Base-by-base conservation (phyloP, 2,797 vertebrate genomes). In the Anisognathus igniventris region DNA sequence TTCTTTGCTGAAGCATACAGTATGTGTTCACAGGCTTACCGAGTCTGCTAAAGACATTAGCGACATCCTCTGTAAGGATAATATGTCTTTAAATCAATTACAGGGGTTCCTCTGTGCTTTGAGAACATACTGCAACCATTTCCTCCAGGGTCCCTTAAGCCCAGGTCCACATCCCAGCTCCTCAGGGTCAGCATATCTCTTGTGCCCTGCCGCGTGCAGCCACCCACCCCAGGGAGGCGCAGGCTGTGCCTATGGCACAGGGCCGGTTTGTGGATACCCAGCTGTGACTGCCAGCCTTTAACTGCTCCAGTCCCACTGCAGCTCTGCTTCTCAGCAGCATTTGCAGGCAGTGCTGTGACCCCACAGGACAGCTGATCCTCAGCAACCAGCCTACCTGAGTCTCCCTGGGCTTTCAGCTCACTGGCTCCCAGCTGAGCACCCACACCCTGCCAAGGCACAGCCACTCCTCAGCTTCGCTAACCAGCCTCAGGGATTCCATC, bases 21-120 rank as follows among this genome's bases (percentile, higher is more conserved):
- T 81, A 45, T 15, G 77, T 10, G 42, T 86, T 90, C 87, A 80
- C 42, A 89, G 71, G 47, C 79, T 87, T 74, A 78, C 30, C 0
- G 3, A 0, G 48, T 62, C 96, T 96, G 96, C 88, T 94, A 90
- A 95, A 96, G 92, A 76, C 84, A 95, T 96, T 68, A 96, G 56
- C 18, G 0, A 96, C 71, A 90, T 88, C 80, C 92, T 95, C 89
- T 77, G 83, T 21, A 48, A 45, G 77, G 93, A 74, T 88, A 96
- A 30, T n/a, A 67, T 40, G 72, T 76, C 94, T 91, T 93, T 40
- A 93, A 96, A 94, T 94, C 92, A 94, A 93, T 93, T 95, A 95
- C 45, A 64, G 2, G 1, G 48, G 64, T 30, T 92, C 90, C 78
- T 79, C 62, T 80, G 68, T 62, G 70, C 88, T 90, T 77, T 76